A percentile compares a stretch with the other conserved stretches of the same genome.
phyloP scores from a whole-genome alignment of 2,113 vertebrate species.

The Lophius piscatorius region DNA sequence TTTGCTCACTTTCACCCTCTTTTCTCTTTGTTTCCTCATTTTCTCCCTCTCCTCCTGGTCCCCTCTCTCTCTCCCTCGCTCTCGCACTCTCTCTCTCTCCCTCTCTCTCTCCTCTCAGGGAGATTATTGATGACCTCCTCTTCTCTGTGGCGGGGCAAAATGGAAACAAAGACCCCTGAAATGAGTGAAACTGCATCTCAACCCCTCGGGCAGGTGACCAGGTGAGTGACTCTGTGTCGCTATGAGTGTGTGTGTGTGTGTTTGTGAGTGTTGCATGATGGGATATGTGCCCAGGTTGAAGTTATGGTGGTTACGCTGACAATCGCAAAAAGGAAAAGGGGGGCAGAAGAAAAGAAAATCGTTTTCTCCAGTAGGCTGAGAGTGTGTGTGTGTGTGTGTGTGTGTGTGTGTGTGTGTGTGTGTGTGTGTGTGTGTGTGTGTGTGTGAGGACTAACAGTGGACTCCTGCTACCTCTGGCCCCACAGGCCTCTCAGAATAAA shows the following conservation, averaged over 20 bases:
- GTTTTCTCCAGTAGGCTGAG: slow-evolving; percentile 62
- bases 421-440: slow-evolving; percentile 38
- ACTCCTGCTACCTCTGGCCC: slow-evolving; percentile 68
- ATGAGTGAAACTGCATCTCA: slow-evolving; percentile 51
- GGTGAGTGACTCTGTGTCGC: slow-evolving; percentile 43
- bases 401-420: slow-evolving; percentile 38
- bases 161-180: slow-evolving; percentile 55
- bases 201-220: slow-evolving; percentile 57
- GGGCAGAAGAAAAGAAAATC: slow-evolving; percentile 42
- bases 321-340: slow-evolving; percentile 40
- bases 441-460: slow-evolving; percentile 45
- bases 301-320: slow-evolving; percentile 48
- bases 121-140: slow-evolving; percentile 54
- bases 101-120: slow-evolving; percentile 21
- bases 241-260: slow-evolving; percentile 23
- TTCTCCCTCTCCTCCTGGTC: not conserved
- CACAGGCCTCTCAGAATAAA: slow-evolving; percentile 72
- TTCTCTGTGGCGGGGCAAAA: slow-evolving; percentile 42
- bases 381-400: slow-evolving; percentile 18
- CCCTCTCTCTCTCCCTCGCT: not conserved
- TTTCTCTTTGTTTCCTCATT: not conserved
- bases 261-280: slow-evolving; percentile 22
- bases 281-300: slow-evolving; percentile 43
- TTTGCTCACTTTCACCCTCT: not conserved
- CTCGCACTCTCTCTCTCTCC: too few relatives aligned